These are phyloP conservation scores for Chromobotia macracanthus DNA, from an alignment of 2,797 vertebrate genomes.

Conservation along the genomic window DNA sequence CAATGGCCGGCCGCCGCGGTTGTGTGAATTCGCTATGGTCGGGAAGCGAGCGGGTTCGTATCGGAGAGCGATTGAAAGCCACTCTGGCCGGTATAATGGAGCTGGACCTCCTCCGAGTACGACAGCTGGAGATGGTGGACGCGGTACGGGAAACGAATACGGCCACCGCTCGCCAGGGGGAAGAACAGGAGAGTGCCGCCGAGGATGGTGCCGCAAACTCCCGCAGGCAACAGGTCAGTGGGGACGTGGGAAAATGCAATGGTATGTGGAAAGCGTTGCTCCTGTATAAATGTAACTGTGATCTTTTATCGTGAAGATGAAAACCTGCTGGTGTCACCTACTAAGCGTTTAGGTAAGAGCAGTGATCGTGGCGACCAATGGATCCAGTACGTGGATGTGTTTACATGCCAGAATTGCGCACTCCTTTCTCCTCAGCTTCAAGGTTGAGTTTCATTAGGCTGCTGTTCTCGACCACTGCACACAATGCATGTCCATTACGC, in stretches of 20 bases:
- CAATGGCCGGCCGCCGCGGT: conserved; percentile 78
- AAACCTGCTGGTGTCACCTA: conserved; percentile 27
- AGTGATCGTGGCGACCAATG: conserved; percentile 27
- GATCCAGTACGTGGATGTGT: conserved; percentile 39
- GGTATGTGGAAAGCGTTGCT: conserved; percentile 16
- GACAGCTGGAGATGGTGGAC: conserved; percentile 78
- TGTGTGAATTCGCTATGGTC: conserved; percentile 82
- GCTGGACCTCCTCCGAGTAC: conserved; percentile 79
- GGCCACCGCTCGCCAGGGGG: conserved; percentile 51
- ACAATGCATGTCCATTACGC: conserved; percentile 31
- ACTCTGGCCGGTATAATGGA: conserved; percentile 83
- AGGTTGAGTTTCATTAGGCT: conserved; percentile 36
- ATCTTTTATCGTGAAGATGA: not conserved
- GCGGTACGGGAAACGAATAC: conserved; percentile 67
- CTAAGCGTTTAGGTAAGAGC: conserved; percentile 4
- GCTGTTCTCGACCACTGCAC: conserved; percentile 16
- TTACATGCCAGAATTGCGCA: conserved; percentile 44
- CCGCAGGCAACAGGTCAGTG: conserved; percentile 84
- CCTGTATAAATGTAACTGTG: conserved; percentile 10
- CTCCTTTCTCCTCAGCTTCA: conserved; percentile 39
- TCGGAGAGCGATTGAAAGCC: conserved; percentile 82
- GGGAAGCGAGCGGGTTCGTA: conserved; percentile 79
- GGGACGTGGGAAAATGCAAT: conserved; percentile 31
- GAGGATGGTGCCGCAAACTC: conserved; percentile 71
- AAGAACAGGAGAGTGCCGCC: conserved; percentile 59